phyloP scores from a whole-genome alignment of 2,888 invertebrate species.

The Macropis europaea region DNA sequence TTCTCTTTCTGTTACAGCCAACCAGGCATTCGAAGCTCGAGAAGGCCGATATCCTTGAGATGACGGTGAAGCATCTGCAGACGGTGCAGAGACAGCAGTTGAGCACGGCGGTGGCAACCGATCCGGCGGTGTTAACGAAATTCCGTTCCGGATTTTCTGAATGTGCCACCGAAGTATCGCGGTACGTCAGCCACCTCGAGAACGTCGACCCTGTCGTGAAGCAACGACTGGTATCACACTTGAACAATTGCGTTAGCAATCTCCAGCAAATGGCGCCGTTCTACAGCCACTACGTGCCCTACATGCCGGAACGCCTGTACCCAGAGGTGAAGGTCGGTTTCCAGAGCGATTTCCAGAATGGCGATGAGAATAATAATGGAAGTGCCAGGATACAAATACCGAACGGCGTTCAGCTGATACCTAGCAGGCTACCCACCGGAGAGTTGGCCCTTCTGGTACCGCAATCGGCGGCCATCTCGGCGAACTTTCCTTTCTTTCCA shows the following conservation, averaged over 20 bases:
- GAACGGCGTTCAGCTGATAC: constrained; percentile 85
- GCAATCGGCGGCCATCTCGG: constrained; percentile 80
- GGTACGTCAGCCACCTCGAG: constrained; percentile 85
- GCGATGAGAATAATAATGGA: constrained; percentile 81
- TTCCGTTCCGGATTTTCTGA: constrained; percentile 94
- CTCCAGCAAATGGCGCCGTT: constrained; percentile 81
- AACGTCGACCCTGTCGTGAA: constrained; percentile 84
- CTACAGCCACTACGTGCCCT: constrained; percentile 78
- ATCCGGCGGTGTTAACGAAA: constrained; percentile 91
- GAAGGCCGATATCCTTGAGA: constrained; percentile 97
- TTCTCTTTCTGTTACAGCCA: constrained; percentile 84
- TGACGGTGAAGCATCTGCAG: constrained; percentile 96
- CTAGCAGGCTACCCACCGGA: constrained; percentile 84
- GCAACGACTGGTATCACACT: constrained; percentile 85
- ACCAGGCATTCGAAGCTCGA: constrained; percentile 96
- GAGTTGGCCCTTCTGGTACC: constrained; percentile 86
- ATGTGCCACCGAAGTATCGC: constrained; percentile 91
- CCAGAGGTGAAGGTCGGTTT: constrained; percentile 78
- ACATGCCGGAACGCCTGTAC: constrained; percentile 78
- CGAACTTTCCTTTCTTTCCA: constrained; percentile 81
- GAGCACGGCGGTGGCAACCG: constrained; percentile 90
- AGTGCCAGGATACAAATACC: constrained; percentile 83
- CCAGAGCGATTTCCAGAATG: constrained; percentile 72
- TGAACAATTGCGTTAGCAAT: constrained; percentile 84
- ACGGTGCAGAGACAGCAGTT: constrained; percentile 93